Evolutionary conservation across 2,888 invertebrate genomes (phyloP).

Genomic region (Drosophila melanosoma): DNA sequence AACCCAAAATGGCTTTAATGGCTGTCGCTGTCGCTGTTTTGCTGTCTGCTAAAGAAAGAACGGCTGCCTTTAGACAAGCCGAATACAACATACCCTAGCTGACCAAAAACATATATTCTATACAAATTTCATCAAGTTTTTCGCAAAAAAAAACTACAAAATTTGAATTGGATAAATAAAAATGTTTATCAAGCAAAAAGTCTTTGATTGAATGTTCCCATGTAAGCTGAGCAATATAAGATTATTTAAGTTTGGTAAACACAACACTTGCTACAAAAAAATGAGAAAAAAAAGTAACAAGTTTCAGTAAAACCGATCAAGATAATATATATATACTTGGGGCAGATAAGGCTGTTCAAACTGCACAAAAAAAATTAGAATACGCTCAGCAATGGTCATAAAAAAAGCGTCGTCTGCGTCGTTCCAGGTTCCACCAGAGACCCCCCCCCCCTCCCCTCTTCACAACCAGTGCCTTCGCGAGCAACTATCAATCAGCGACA

Average conservation of each 20-base stretch:
- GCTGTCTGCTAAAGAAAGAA: constrained; percentile 38
- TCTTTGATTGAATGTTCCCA: too few species aligned
- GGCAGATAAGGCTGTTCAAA: not conserved
- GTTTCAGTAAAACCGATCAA: not conserved
- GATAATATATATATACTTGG: too few species aligned
- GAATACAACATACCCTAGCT: not conserved
- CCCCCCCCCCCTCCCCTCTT: constrained; percentile 2
- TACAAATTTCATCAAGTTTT: too few species aligned
- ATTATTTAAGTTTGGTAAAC: not conserved
- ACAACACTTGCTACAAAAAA: not conserved
- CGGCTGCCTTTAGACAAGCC: not conserved
- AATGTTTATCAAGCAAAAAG: not conserved
- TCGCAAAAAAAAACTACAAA: not conserved
- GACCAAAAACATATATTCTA: not conserved
- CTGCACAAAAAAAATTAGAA: not conserved
- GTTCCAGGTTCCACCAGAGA: not conserved
- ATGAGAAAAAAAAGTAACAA: not conserved
- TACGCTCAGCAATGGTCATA: not conserved
- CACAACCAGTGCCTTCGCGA: constrained; percentile 5
- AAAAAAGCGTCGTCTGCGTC: constrained; percentile 25
- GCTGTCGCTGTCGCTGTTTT: constrained; percentile 21
- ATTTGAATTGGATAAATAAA: not conserved
- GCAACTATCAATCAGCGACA: constrained; percentile 67
- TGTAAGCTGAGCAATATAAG: too few species aligned
- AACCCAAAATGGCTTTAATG: constrained; percentile 63